Percentiles rank a stretch among this genome's conserved stretches.
Conservation (phyloP, 1,140 invertebrate species). For the Drosophila pseudoobscura region DNA sequence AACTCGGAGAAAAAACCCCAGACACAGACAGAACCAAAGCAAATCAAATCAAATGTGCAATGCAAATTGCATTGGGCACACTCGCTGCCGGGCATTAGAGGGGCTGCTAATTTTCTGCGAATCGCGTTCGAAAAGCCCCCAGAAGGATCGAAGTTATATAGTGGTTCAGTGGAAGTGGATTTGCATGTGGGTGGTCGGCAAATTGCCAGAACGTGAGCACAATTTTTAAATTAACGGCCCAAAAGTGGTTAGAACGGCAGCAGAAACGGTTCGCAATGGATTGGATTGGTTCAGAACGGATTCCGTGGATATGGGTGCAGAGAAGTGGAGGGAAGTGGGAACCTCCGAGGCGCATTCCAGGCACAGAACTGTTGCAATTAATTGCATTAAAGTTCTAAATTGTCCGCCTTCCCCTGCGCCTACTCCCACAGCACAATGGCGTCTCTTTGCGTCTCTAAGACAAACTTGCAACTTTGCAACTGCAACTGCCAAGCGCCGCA, state of each 20-base stretch:
- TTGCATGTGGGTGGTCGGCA: conserved; percentile 81
- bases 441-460: conserved; percentile 52
- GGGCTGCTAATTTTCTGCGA: conserved; percentile 65
- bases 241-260: conserved; percentile 70
- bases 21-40: not conserved
- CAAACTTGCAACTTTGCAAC: conserved; percentile 39
- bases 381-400: conserved; percentile 79
- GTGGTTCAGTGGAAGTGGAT: conserved; percentile 31
- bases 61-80: conserved; percentile 46
- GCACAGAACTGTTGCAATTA: conserved; percentile 78
- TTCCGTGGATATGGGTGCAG: not conserved
- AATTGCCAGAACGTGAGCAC: conserved; percentile 81
- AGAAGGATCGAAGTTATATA: conserved; percentile 36
- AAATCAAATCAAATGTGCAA: conserved; percentile 53
- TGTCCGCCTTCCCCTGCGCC: conserved; percentile 27
- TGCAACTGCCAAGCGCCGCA: conserved; percentile 37
- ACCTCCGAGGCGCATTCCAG: conserved; percentile 58
- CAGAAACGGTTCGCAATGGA: conserved; percentile 22
- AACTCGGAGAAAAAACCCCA: conserved; percentile 14
- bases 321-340: conserved; percentile 8
- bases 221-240: conserved; percentile 80
- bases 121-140: conserved; percentile 20
- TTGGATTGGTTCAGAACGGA: not conserved
- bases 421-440: conserved; percentile 53
- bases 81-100: conserved; percentile 43